Evolutionary conservation across 2,797 vertebrate species (phyloP).

Genomic region (Hoplostethus mediterraneus): DNA sequence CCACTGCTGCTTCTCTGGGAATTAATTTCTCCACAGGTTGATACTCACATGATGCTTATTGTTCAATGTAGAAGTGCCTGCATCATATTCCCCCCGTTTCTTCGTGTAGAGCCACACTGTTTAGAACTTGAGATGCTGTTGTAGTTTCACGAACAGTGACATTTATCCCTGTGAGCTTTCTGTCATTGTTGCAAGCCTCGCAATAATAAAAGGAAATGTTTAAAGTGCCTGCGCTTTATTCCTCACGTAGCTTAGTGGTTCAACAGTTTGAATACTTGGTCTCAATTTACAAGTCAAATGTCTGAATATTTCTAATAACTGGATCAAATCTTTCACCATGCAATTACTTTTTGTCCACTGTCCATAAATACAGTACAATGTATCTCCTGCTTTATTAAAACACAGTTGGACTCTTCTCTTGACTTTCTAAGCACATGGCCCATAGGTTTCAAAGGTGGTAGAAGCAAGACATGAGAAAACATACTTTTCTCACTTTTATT

Average conservation of each 20-base stretch:
- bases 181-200: constrained; percentile 54
- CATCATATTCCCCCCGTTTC: constrained; percentile 20
- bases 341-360: too few species aligned
- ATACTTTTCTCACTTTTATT: constrained; percentile 26
- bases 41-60: neutral
- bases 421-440: too few species aligned
- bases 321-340: too few species aligned
- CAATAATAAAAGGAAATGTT: constrained; percentile 56
- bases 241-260: neutral
- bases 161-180: constrained; percentile 33
- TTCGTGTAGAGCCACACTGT: constrained; percentile 31
- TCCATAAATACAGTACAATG: too few species aligned
- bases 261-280: neutral
- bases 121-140: constrained; percentile 20
- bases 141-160: neutral
- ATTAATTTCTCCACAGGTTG: neutral
- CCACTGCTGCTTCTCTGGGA: neutral
- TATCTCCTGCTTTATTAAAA: too few species aligned
- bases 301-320: too few species aligned
- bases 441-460: too few species aligned
- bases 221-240: neutral
- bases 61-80: constrained; percentile 62
- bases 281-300: too few species aligned
- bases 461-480: neutral
- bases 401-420: too few species aligned